Percentiles rank a stretch among this genome's conserved stretches.
These are phyloP conservation scores for Ariolimax columbianus DNA, from an alignment of 2,888 invertebrate species.

Conservation along the genomic window DNA sequence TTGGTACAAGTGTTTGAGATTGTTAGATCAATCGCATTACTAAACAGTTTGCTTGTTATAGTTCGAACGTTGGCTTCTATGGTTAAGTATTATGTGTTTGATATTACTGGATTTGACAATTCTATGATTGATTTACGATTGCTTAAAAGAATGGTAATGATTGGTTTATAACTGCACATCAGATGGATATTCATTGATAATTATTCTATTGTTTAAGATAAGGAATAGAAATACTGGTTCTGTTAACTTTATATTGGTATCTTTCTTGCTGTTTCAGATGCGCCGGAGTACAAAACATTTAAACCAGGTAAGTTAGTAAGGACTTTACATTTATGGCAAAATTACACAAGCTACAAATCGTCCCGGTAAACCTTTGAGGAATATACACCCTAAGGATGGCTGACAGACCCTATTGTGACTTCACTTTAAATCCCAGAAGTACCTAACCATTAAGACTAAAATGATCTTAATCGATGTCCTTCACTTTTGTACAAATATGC, in stretches of 20 bases:
- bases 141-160: background rate
- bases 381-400: too few species aligned
- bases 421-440: too few species aligned
- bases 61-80: background rate
- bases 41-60: background rate
- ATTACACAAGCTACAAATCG: too few species aligned
- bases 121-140: background rate
- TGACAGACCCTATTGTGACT: too few species aligned
- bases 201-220: too few species aligned
- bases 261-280: constrained; percentile 28
- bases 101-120: background rate
- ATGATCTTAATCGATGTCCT: too few species aligned
- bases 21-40: constrained; percentile 1
- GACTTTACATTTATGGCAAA: too few species aligned
- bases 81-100: background rate
- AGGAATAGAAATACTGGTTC: background rate
- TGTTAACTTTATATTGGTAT: background rate
- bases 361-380: too few species aligned
- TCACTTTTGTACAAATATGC: too few species aligned
- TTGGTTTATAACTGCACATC: too few species aligned
- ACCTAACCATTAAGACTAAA: too few species aligned
- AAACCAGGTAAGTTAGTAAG: constrained; percentile 42
- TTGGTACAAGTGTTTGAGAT: background rate
- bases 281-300: constrained; percentile 23
- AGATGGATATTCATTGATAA: too few species aligned